phyloP scores from a whole-genome alignment of 2,797 vertebrate genomes.

The Anniella stebbinsi region DNA sequence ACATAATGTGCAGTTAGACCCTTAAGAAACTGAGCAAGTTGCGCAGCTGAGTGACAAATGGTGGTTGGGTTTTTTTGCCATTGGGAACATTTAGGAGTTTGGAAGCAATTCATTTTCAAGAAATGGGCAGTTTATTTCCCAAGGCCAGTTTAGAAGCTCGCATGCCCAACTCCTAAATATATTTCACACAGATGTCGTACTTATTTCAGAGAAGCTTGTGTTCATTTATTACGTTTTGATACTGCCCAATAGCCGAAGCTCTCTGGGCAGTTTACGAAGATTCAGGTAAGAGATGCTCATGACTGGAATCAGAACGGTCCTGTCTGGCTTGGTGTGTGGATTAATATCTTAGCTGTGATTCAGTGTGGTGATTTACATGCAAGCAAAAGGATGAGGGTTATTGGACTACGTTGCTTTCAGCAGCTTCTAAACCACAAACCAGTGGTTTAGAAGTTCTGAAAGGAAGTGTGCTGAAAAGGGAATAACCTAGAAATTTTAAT shows the following conservation, averaged over 20 bases:
- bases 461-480: background rate
- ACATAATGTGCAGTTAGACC: background rate
- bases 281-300: background rate
- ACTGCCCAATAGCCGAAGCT: too few relatives aligned
- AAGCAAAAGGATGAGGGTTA: background rate
- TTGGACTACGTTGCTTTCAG: background rate
- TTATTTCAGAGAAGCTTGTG: background rate
- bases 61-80: background rate
- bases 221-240: too few relatives aligned
- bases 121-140: background rate
- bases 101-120: slow-evolving; percentile 5
- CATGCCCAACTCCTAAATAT: background rate
- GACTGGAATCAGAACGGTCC: background rate
- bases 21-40: background rate
- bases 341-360: background rate
- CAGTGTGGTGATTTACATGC: background rate
- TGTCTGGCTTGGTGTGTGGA: background rate
- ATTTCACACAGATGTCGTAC: background rate
- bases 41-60: background rate
- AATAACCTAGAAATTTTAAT: background rate
- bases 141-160: background rate
- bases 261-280: too few relatives aligned
- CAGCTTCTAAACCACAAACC: background rate
- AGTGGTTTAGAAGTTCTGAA: background rate
- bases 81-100: background rate